These are phyloP conservation scores for Cryptomyrus ogoouensis DNA, from an alignment of 2,113 vertebrate genomes.

Conservation along the genomic window DNA sequence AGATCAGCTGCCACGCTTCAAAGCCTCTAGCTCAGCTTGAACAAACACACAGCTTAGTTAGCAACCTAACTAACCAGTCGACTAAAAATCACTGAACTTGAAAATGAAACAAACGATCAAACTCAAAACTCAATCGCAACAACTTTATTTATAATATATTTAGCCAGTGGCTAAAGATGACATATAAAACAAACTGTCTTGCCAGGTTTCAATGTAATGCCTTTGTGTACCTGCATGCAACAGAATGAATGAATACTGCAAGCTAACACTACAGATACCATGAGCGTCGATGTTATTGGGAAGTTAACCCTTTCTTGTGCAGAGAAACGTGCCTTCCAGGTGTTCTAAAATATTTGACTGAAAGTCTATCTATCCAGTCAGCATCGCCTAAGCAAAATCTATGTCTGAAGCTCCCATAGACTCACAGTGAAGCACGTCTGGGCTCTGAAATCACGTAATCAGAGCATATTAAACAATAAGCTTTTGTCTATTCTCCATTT, in stretches of 20 bases:
- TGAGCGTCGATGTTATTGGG: not conserved
- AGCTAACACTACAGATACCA: not conserved
- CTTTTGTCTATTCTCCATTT: not conserved
- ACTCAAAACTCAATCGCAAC: no score
- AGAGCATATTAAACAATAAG: not conserved
- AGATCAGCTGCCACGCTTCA: no score
- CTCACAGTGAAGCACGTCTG: not conserved
- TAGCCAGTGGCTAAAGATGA: no score
- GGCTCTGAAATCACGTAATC: not conserved
- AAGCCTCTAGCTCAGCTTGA: no score
- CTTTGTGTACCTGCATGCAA: not conserved
- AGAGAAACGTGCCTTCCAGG: not conserved
- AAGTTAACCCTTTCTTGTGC: not conserved
- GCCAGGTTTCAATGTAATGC: no score
- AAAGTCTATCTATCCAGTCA: not conserved
- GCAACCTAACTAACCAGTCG: no score
- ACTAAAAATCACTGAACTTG: no score
- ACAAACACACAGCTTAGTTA: no score
- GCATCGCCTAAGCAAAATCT: not conserved
- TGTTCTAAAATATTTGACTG: not conserved
- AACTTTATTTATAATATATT: no score
- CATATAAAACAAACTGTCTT: no score
- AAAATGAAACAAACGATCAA: no score
- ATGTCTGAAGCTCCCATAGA: not conserved
- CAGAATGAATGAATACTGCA: not conserved